A percentile compares a stretch with the other conserved stretches of the same genome.
These are phyloP conservation scores for Characodon lateralis DNA, from an alignment of 2,797 vertebrate genomes.

Conservation along the genomic window DNA sequence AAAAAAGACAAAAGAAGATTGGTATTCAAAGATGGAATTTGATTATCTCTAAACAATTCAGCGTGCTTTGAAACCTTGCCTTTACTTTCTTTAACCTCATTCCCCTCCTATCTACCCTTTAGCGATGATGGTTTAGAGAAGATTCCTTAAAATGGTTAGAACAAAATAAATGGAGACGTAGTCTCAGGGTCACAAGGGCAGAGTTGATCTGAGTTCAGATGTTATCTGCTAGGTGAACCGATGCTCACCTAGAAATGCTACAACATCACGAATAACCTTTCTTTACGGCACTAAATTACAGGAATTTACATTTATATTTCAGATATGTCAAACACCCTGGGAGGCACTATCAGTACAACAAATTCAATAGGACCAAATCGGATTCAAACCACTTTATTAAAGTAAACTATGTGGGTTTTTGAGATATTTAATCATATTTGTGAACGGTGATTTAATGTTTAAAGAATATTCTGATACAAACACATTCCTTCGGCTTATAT, in stretches of 20 bases:
- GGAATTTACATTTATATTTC: slow-evolving; percentile 67
- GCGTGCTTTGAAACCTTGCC: slow-evolving; percentile 32
- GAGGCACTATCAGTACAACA: not conserved
- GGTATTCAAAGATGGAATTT: slow-evolving; percentile 40
- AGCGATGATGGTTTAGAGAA: slow-evolving; percentile 67
- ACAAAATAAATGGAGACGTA: slow-evolving; percentile 76
- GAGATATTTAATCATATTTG: not conserved
- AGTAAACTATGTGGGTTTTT: slow-evolving; percentile 16
- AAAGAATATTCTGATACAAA: not conserved
- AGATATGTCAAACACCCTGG: slow-evolving; percentile 15
- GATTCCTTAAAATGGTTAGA: slow-evolving; percentile 81
- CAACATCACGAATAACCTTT: slow-evolving; percentile 61
- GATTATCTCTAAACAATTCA: slow-evolving; percentile 36
- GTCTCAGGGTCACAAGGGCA: slow-evolving; percentile 70
- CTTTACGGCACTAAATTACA: slow-evolving; percentile 56
- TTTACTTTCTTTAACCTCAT: slow-evolving; percentile 39
- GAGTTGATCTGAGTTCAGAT: slow-evolving; percentile 75
- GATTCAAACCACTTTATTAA: slow-evolving; percentile 37
- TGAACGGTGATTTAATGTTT: not conserved
- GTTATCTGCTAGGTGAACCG: slow-evolving; percentile 81
- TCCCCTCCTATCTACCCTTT: slow-evolving; percentile 57
- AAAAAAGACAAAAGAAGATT: slow-evolving; percentile 20
- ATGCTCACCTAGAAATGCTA: slow-evolving; percentile 65
- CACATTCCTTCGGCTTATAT: not conserved
- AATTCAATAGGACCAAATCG: slow-evolving; percentile 29